Base-by-base conservation (phyloP, 1,140 invertebrate genomes). In the Micrasema minimum region DNA sequence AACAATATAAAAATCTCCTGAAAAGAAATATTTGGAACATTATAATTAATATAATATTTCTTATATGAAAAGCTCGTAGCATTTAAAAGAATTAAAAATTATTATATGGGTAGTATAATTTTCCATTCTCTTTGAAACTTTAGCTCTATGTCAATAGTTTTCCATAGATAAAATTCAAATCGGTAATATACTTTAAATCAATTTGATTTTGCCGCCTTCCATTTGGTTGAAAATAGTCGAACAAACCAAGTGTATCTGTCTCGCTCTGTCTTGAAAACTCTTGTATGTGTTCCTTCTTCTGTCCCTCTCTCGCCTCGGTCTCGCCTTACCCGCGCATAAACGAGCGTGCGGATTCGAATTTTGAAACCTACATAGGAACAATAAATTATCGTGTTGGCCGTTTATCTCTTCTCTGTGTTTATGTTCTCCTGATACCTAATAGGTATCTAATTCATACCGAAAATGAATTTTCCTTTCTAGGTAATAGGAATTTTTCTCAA, bases 281-380 rank as follows among this genome's bases (percentile, higher is more conserved):
- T 3, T 12, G 22, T 10, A 3, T 53, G n/a, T n/a, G n/a, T 38
- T 23, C 16, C 14, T 11, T 14, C 18, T 51, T 20, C 16, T 7
- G 55, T 59, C 55, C 20, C 37, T 9, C 18, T 59, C 18, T 18
- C 37, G 2, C 16, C 26, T 1, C 14, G 16, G 37, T 59, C 18
- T 59, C 55, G 55, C 55, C 55, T 59, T 41, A 38, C 55, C 26
- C 37, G 55, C 18, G 14, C 10, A 46, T 46, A 46, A 46, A 46
- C 59, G 59, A 31, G 41, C 23, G 26, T 37, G 59, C 16, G 43
- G 59, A 64, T 64, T 23, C 41, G 41, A 46, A 64, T 64, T 64
- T 31, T 64, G 59, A 64, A 46, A 64, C 59, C 59, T 22, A 46
- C 59, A 46, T 64, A 38, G 59, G 59, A 64, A 64, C 59, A 64